Base-by-base conservation (phyloP, 2,797 vertebrate species). In the Sciurus carolinensis region DNA sequence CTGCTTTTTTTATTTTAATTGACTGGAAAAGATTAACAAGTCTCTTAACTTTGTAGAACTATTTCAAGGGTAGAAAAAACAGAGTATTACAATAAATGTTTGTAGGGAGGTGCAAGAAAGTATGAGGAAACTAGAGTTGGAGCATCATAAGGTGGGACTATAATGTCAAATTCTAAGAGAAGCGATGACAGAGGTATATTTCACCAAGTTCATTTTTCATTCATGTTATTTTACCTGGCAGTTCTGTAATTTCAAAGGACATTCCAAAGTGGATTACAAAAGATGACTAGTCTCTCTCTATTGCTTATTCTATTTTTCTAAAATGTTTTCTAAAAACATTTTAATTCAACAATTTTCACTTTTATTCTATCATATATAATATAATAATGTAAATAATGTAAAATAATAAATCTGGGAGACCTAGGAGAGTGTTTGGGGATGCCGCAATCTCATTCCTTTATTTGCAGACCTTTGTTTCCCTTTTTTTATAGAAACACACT, bases 1-100 rank as follows among this genome's bases (percentile, higher is more conserved):
- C 30, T 67, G 64, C 28, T 73, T 80, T 22, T 44, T 75, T 88
- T 88, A 73, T 89, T 90, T 79, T 47, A 71, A 52, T n/a, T 87
- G 28, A 18, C 44, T 85, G 7, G 24, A 86, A 64, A 95, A 77
- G 39, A 86, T 42, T 39, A 20, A 10, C 1, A 30, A 26, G 11
- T 24, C 6, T 84, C 11, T 79, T 86, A 91, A 54, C 4, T 7
- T 9, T 10, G 42, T 15, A 52, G 7, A 50, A 59, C 24, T 67
- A 10, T 76, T 26, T 87, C 18, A 30, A 77, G 18, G 15, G 6
- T 57, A 17, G 20, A 66, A 59, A 39, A 91, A 75, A 66, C 17
- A 59, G 7, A 81, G 44, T 2, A 24, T 47, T 82, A 36, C 18
- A 72, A 5, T 71, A 84, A 79, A 10, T 72, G 14, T 69, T 64